Evolutionary conservation across 1,140 invertebrate species (phyloP).

Genomic region (Zaprionus camerounensis): DNA sequence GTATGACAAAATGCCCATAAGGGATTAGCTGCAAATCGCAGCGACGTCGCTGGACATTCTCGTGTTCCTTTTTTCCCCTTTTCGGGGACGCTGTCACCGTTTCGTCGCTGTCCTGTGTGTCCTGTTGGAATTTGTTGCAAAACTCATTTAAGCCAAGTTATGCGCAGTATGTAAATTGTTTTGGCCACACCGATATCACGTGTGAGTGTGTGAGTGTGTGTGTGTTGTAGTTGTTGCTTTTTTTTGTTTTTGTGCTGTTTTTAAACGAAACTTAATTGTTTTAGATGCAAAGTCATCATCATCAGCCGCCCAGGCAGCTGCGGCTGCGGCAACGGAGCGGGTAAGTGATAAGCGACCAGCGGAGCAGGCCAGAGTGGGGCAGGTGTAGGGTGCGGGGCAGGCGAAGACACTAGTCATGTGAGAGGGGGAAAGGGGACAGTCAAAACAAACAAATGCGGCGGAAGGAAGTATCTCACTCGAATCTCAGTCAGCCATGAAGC

Average conservation of each 20-base stretch:
- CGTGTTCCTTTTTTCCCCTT: slow-evolving; percentile 15
- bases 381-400: not conserved
- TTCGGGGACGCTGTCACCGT: slow-evolving; percentile 31
- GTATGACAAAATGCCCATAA: slow-evolving; percentile 82
- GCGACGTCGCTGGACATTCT: slow-evolving; percentile 45
- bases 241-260: slow-evolving; percentile 44
- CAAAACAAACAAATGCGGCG: slow-evolving; percentile 69
- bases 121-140: slow-evolving; percentile 77
- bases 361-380: not conserved
- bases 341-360: slow-evolving; percentile 2
- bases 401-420: not conserved
- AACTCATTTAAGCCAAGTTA: slow-evolving; percentile 84
- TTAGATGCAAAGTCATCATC: slow-evolving; percentile 83
- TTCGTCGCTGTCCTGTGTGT: slow-evolving; percentile 12
- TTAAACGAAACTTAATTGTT: slow-evolving; percentile 83
- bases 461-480: slow-evolving; percentile 82
- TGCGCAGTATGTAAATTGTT: slow-evolving; percentile 83
- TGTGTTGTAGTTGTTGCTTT: not conserved
- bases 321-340: not conserved
- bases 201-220: slow-evolving; percentile 6
- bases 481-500: slow-evolving; percentile 75
- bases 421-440: not conserved
- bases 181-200: slow-evolving; percentile 40
- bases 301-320: slow-evolving; percentile 22
- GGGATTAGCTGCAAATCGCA: slow-evolving; percentile 83